phyloP scores from a whole-genome alignment of 2,888 invertebrate genomes.

The Lycaena phlaeas region DNA sequence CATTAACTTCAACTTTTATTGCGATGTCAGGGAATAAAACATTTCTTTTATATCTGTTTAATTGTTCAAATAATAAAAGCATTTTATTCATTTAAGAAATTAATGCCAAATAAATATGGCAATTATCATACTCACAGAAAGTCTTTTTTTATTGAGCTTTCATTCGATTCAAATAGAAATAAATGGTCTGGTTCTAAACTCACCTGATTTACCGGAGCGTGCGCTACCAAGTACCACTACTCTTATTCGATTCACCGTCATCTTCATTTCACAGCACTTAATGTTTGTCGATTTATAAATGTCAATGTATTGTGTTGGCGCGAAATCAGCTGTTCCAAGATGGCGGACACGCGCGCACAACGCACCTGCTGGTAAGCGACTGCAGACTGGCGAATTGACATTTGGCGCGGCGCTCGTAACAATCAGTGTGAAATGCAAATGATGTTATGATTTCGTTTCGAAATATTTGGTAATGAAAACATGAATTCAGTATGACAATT shows the following conservation, averaged over 20 bases:
- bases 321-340: conserved; percentile 50
- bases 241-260: conserved; percentile 84
- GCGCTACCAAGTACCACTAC: conserved; percentile 84
- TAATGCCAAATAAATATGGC: too few relatives aligned
- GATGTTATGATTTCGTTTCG: conserved; percentile 1
- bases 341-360: conserved; percentile 59
- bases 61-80: too few relatives aligned
- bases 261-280: conserved; percentile 68
- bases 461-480: conserved; percentile 4
- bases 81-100: too few relatives aligned
- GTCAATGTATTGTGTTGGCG: conserved; percentile 38
- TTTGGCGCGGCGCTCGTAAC: conserved; percentile 36
- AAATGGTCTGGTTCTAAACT: too few relatives aligned
- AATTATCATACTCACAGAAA: too few relatives aligned
- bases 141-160: too few relatives aligned
- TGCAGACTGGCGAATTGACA: conserved; percentile 60
- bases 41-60: too few relatives aligned
- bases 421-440: conserved; percentile 23
- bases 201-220: conserved; percentile 84
- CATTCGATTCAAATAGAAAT: background rate
- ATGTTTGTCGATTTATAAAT: conserved; percentile 16
- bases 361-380: conserved; percentile 64
- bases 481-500: background rate
- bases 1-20: conserved; percentile 1
- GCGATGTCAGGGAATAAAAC: too few relatives aligned